Evolutionary conservation across 2,113 vertebrate species (phyloP), one percentile per base, ranked within the genome.

Genomic region (Dicentrarchus labrax): DNA sequence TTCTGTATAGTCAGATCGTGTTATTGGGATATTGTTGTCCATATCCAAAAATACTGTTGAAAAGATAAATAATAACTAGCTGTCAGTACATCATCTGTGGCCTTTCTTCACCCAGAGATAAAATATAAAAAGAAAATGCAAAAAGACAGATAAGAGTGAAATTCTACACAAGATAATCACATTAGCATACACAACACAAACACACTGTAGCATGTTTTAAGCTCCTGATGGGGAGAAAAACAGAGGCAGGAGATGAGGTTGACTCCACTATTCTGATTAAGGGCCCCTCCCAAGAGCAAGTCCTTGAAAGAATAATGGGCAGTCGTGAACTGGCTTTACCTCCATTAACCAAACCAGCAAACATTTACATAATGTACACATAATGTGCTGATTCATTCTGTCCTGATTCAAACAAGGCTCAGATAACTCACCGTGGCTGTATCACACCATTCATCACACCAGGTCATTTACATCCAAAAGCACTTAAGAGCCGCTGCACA

Each of bases 311-410:
- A 93, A 82, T 94, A 94, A 95, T 93, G 93, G 87, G 70, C 88
- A 91, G 89, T 89, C 89, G 62, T 83, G 88, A 92, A 89, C 89
- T 75, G 86, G 85, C 90, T 80, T 89, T 92, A 89, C 93, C 87
- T 91, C 87, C 92, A 94, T 94, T 93, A 94, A 93, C 79, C 86
- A 93, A 80, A 87, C 76, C 66, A 78, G 85, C 88, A 91, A 91
- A 92, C 83, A 94, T 95, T 94, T 94, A 92, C 91, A 94, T 93
- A 94, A 94, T 94, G 90, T 91, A 91, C 91, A 91, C 88, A 91
- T 92, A 91, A 93, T 90, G 91, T 89, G 86, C 90, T 92, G 92
- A 93, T 92, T 93, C 89, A 91, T 83, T 91, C 86, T 74, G 86
- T 92, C 78, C 82, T 82, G 82, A 92, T 91, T 90, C 87, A 88